These are phyloP conservation scores for Eurytoma californica DNA, from an alignment of 2,888 invertebrate genomes.

Conservation along the genomic window DNA sequence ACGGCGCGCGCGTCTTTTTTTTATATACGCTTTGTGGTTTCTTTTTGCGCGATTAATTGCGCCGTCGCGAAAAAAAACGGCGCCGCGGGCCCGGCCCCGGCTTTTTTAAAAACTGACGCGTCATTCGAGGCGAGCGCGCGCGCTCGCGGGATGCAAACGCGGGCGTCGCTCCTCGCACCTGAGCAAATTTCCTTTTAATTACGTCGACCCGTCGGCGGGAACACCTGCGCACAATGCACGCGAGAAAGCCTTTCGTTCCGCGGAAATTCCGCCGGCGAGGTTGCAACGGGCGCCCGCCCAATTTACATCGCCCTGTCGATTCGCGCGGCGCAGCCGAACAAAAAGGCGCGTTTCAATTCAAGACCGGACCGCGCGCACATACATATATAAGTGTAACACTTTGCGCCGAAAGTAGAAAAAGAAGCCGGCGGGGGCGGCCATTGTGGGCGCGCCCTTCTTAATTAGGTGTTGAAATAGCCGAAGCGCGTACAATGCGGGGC, in stretches of 20 bases:
- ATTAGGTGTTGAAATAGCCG: constrained; percentile 53
- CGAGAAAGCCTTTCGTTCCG: not conserved
- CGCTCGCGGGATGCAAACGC: constrained; percentile 43
- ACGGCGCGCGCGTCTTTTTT: not conserved
- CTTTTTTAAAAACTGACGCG: constrained; percentile 70
- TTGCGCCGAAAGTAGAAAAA: not conserved
- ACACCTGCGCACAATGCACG: constrained; percentile 55
- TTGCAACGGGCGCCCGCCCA: too few species aligned
- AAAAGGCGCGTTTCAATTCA: too few species aligned
- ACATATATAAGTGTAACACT: too few species aligned
- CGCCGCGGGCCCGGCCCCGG: constrained; percentile 14
- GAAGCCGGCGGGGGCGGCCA: not conserved
- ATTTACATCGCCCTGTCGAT: too few species aligned
- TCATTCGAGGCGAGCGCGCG: constrained; percentile 65
- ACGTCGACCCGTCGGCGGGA: constrained; percentile 50
- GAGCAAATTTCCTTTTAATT: constrained; percentile 70
- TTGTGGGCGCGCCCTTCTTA: constrained; percentile 11
- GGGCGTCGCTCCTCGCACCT: constrained; percentile 64
- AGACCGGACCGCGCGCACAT: too few species aligned
- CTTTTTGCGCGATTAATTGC: constrained; percentile 32
- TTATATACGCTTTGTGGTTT: not conserved
- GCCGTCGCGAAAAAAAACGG: constrained; percentile 3
- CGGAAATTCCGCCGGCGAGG: too few species aligned
- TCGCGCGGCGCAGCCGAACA: too few species aligned
- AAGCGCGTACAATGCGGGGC: not conserved